Conservation (phyloP, 2,888 invertebrate species). For the Dexiosoma caninum region DNA sequence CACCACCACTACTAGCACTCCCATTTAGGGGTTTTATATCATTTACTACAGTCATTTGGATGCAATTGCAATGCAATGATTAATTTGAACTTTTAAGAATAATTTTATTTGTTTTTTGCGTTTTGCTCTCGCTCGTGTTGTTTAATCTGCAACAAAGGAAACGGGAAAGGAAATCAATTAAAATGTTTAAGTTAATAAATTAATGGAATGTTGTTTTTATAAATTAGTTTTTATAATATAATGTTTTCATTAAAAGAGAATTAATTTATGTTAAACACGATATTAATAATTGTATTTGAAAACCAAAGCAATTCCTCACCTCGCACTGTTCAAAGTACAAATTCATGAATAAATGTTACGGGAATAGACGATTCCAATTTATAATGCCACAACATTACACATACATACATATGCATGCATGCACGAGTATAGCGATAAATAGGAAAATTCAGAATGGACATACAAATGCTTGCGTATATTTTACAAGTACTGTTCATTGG, state of each 20-base stretch:
- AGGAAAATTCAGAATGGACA: too few species aligned
- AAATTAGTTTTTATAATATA: neutral
- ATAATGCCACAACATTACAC: too few species aligned
- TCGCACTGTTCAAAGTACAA: neutral
- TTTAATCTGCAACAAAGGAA: slow-evolving; percentile 29
- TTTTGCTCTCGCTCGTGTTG: neutral
- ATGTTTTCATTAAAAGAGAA: neutral
- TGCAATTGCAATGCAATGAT: neutral
- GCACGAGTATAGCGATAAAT: too few species aligned
- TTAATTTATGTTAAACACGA: neutral
- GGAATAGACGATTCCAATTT: too few species aligned
- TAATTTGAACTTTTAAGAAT: neutral
- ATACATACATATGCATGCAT: too few species aligned
- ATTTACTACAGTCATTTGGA: slow-evolving; percentile 72
- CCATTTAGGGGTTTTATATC: slow-evolving; percentile 71
- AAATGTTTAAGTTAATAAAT: slow-evolving; percentile 1
- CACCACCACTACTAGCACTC: slow-evolving; percentile 65
- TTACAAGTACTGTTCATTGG: too few species aligned
- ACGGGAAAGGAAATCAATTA: neutral
- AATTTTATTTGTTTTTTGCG: neutral
- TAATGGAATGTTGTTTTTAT: neutral
- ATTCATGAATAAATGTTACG: neutral
- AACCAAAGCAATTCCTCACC: neutral
- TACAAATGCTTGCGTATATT: too few species aligned
- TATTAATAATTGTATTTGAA: neutral